Evolutionary conservation across 2,113 vertebrate genomes (phyloP).

Genomic region (Coptodon bakossiorum): DNA sequence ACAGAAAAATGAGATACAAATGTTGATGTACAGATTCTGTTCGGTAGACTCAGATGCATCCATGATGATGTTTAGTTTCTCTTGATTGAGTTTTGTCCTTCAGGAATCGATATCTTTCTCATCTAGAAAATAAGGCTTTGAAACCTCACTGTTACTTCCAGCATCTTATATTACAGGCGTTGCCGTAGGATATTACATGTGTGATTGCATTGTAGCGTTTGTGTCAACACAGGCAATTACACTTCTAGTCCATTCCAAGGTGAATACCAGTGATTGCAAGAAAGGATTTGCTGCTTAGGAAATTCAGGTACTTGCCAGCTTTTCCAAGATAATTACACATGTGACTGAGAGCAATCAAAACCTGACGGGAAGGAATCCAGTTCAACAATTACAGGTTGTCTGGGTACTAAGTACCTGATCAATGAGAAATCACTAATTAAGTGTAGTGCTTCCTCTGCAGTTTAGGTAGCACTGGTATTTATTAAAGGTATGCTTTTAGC

Average conservation of each 20-base stretch:
- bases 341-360: conserved; percentile 37
- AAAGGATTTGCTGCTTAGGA: conserved; percentile 34
- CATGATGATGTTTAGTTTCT: background rate
- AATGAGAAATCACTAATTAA: background rate
- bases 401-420: conserved; percentile 25
- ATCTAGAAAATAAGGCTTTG: background rate
- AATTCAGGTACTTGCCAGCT: conserved; percentile 51
- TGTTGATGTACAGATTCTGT: background rate
- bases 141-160: background rate
- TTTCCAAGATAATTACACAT: conserved; percentile 59
- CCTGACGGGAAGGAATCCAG: conserved; percentile 26
- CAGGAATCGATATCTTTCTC: background rate
- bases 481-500: background rate
- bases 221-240: conserved; percentile 62
- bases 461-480: background rate
- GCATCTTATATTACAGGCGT: conserved; percentile 3
- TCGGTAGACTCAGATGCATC: background rate
- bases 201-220: conserved; percentile 60
- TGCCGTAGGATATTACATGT: conserved; percentile 34
- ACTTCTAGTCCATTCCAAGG: conserved; percentile 36
- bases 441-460: background rate
- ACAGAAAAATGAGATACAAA: background rate
- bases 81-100: background rate
- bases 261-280: conserved; percentile 46
- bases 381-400: conserved; percentile 23